Evolutionary conservation across 2,888 invertebrate species (phyloP), one percentile per base, ranked within the genome.

Genomic region (Sicus ferrugineus): DNA sequence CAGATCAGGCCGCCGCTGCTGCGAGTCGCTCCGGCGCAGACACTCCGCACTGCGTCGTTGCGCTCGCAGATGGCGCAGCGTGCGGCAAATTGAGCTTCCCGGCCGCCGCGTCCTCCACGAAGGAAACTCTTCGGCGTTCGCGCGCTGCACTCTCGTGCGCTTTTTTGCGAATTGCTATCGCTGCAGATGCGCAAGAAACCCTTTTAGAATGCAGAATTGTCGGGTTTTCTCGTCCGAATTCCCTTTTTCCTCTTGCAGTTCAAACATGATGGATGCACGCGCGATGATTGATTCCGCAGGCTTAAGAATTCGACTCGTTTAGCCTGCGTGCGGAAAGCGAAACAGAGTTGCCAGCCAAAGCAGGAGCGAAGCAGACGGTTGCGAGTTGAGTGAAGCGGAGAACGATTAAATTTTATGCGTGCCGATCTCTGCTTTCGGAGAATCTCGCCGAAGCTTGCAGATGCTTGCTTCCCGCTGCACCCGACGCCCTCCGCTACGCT

Each of bases 61-160:
- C 2, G 16, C 23, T 42, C 42, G 21, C 42, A 61, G 26, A 38
- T 61, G 42, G 21, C 77, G 73, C 76, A 73, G 75, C 76, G 77
- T 77, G 78, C 74, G 77, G 77, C 77, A 76, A 77, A 78, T 78
- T 77, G 75, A 76, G 38, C 42, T 9, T 23, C 54, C 16, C 28
- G 2, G 11, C 23, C 26, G 7, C 26, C 23, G 23, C 23, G 2
- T 28, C 14, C 26, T 54, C 9, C 9, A 46, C 46, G 46, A 46
- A 46, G 19, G 46, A n/a, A 11, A 28, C 5, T 4, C 26, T 28
- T 0, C 26, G 23, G 11, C 4, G 23, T 7, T 28, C 6, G 11
- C 26, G 23, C 3, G 23, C 28, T 21, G 52, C 4, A 2, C 21
- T 7, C 26, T 52, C 19, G 2, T 52, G 0, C 26, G 3, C 50